Evolutionary conservation across 2,888 invertebrate species (phyloP).

Genomic region (Chaetogeoica ovagalla): DNA sequence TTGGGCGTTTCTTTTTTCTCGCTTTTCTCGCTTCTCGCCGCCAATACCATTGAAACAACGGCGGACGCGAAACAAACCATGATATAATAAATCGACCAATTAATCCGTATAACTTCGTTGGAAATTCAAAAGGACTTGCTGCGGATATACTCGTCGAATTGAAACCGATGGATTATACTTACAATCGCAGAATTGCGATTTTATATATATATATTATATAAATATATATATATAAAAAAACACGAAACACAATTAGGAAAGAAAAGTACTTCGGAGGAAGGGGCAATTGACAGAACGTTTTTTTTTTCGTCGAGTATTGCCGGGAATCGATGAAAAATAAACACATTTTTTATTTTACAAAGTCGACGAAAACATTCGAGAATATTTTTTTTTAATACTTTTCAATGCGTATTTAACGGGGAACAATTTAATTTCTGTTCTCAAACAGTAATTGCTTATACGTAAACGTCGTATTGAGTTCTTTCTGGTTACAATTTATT

Average conservation of each 20-base stretch:
- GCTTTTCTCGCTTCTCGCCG: neutral
- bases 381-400: too few species aligned
- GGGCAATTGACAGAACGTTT: neutral
- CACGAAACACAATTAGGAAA: neutral
- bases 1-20: too few species aligned
- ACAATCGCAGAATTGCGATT: neutral
- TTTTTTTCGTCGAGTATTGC: neutral
- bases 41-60: neutral
- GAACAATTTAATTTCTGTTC: too few species aligned
- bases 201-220: neutral
- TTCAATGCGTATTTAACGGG: too few species aligned
- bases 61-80: too few species aligned
- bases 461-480: too few species aligned
- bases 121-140: neutral
- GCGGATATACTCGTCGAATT: neutral
- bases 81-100: neutral
- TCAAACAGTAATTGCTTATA: too few species aligned
- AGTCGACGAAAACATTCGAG: too few species aligned
- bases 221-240: too few species aligned
- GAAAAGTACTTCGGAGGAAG: neutral
- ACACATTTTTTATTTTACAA: too few species aligned
- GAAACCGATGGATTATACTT: neutral
- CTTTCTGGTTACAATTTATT: too few species aligned
- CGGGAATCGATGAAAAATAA: neutral
- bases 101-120: neutral